Evolutionary conservation across 2,888 invertebrate genomes (phyloP), one percentile per base, ranked within the genome.

Genomic region (Lepidonotus clava): DNA sequence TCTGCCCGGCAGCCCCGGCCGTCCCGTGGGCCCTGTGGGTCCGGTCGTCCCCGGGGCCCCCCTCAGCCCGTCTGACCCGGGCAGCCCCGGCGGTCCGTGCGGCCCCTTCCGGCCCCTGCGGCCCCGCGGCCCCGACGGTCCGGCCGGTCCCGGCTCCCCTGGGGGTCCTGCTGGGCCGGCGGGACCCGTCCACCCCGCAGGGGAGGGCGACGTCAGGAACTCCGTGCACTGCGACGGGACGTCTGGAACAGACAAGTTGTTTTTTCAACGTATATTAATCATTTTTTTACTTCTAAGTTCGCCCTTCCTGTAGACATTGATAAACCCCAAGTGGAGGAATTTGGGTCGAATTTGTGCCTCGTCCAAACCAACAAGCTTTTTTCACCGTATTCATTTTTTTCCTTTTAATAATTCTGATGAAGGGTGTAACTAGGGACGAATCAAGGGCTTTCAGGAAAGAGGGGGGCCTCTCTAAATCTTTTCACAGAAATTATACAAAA

Each of bases 1-100:
- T 56, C 86, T 87, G 5, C 87, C 87, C 6, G 83, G 86, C 6
- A 83, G 67, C 24, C 88, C 88, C 0, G 87, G 87, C 32, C 76
- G 14, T 4, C 88, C 89, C 6, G 83, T 36, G 24, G 77, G 28
- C 8, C 85, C 87, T 24, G 46, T 66, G 40, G 41, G 67, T 21
- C 87, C 86, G 36, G 51, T 8, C 24, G 40, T 51, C 0, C 85
- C 85, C 4, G 66, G 77, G 71, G 36, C 40, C n/a, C 87, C 86
- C 41, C 46, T 8, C 34, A 4, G 51, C 34, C 85, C 85, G 34
- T n/a, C n/a, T 34, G 34, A 24, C 46, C 85, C 85, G n/a, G 85
- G 71, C 14, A 32, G 46, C n/a, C 84, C 84, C 28, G 24, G 38
- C 6, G 36, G 84, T 8, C 85, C 85, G 2, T 4, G 8, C 28